Percentiles rank a stretch among this genome's conserved stretches.
phyloP scores from a whole-genome alignment of 2,113 vertebrate genomes.

The Labeo rohita region DNA sequence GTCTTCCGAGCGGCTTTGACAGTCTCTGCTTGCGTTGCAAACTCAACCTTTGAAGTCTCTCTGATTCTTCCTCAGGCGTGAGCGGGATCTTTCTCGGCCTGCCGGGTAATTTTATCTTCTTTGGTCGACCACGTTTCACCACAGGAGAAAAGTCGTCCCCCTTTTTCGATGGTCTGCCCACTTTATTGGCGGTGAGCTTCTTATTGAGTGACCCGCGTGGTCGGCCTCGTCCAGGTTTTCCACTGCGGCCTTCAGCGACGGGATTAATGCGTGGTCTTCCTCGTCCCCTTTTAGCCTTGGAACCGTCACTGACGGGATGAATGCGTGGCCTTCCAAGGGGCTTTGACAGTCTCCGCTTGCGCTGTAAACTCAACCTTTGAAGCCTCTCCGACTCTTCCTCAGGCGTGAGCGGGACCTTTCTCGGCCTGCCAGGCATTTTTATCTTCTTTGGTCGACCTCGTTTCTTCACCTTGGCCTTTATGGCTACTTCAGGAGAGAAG shows the following conservation, averaged over 20 bases:
- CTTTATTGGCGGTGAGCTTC: constrained; percentile 38
- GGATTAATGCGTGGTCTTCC: constrained; percentile 34
- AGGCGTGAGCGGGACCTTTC: constrained; percentile 54
- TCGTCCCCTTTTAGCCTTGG: constrained; percentile 41
- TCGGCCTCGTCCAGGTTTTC: constrained; percentile 58
- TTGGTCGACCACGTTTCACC: constrained; percentile 58
- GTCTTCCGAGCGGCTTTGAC: constrained; percentile 56
- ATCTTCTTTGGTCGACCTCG: constrained; percentile 59
- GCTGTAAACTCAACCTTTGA: constrained; percentile 17
- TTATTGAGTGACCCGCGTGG: constrained; percentile 56
- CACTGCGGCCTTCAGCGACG: too few species aligned
- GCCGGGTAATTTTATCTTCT: constrained; percentile 50
- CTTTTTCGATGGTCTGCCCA: constrained; percentile 50
- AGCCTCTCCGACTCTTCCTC: constrained; percentile 54
- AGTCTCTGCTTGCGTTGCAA: constrained; percentile 36
- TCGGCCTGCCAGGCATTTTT: constrained; percentile 49
- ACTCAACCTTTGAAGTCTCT: constrained; percentile 32
- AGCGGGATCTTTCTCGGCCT: constrained; percentile 57
- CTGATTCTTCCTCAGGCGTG: constrained; percentile 54
- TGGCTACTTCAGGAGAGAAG: constrained; percentile 44
- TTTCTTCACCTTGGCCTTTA: constrained; percentile 49
- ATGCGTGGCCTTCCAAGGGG: constrained; percentile 58
- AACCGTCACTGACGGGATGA: constrained; percentile 27
- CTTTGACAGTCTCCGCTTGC: constrained; percentile 49
- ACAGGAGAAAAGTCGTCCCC: constrained; percentile 51